phyloP scores from a whole-genome alignment of 2,113 vertebrate species.

The Cyprinodon variegatus region DNA sequence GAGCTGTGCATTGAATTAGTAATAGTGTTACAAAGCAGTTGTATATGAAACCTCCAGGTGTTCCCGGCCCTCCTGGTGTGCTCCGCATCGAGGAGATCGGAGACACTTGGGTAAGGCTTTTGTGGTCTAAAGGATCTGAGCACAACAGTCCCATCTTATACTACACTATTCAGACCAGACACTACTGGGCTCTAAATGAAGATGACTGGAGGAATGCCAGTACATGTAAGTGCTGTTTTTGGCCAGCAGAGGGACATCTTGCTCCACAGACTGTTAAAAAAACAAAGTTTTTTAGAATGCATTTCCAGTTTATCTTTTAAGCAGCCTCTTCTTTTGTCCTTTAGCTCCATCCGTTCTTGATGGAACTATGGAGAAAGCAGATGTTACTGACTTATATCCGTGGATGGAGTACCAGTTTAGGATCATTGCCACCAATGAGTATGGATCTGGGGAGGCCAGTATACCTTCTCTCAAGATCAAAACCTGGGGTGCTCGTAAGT shows the following conservation, averaged over 20 bases:
- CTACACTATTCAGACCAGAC: conserved; percentile 90
- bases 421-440: conserved; percentile 89
- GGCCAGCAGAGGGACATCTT: conserved; percentile 35
- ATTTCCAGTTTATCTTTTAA: neutral
- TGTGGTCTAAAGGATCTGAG: conserved; percentile 91
- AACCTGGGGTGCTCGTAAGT: conserved; percentile 90
- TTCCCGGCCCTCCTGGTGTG: conserved; percentile 93
- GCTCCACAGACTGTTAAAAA: neutral
- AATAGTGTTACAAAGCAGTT: neutral
- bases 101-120: conserved; percentile 87
- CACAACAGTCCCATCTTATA: conserved; percentile 92
- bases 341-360: conserved; percentile 89
- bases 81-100: conserved; percentile 88
- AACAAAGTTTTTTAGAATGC: neutral
- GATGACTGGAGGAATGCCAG: conserved; percentile 93
- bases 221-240: conserved; percentile 81
- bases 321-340: neutral
- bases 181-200: conserved; percentile 80
- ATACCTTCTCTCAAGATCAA: conserved; percentile 90
- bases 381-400: conserved; percentile 89
- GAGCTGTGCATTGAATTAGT: neutral
- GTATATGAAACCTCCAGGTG: conserved; percentile 75
- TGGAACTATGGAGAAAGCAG: conserved; percentile 85
- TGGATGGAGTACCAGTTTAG: conserved; percentile 98
- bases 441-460: conserved; percentile 92